Percentiles rank a stretch among this genome's conserved stretches.
Conservation (phyloP, 2,888 invertebrate species). For the Actias luna region DNA sequence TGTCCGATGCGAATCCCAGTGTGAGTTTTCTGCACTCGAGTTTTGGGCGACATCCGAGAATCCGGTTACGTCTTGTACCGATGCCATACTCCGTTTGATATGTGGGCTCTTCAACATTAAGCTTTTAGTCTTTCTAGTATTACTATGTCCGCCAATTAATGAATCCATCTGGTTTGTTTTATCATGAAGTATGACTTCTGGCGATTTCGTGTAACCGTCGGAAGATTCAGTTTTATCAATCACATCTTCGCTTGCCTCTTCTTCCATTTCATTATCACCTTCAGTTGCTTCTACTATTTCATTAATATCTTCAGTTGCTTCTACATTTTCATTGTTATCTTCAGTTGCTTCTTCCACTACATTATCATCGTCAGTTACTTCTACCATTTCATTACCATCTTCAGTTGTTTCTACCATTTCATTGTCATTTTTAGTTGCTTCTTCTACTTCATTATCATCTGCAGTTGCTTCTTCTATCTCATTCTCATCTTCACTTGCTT, state of each 20-base stretch:
- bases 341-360: constrained; percentile 24
- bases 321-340: constrained; percentile 22
- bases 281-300: constrained; percentile 29
- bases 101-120: constrained; percentile 40
- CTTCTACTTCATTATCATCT: constrained; percentile 22
- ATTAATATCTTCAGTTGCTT: constrained; percentile 22
- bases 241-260: constrained; percentile 27
- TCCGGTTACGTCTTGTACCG: constrained; percentile 48
- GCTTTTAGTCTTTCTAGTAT: constrained; percentile 50
- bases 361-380: constrained; percentile 18
- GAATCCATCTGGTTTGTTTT: constrained; percentile 43
- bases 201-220: constrained; percentile 45
- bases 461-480: constrained; percentile 20
- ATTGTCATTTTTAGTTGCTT: constrained; percentile 22
- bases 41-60: constrained; percentile 51
- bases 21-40: constrained; percentile 65
- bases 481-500: constrained; percentile 15
- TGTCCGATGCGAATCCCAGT: constrained; percentile 72
- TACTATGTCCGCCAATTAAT: constrained; percentile 49
- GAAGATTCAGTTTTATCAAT: constrained; percentile 20
- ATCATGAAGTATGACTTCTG: constrained; percentile 52
- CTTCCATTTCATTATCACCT: constrained; percentile 25
- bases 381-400: constrained; percentile 21
- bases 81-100: constrained; percentile 45
- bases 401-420: constrained; percentile 20